phyloP scores from a whole-genome alignment of 2,113 vertebrate genomes.

The Aviceda subcristata region DNA sequence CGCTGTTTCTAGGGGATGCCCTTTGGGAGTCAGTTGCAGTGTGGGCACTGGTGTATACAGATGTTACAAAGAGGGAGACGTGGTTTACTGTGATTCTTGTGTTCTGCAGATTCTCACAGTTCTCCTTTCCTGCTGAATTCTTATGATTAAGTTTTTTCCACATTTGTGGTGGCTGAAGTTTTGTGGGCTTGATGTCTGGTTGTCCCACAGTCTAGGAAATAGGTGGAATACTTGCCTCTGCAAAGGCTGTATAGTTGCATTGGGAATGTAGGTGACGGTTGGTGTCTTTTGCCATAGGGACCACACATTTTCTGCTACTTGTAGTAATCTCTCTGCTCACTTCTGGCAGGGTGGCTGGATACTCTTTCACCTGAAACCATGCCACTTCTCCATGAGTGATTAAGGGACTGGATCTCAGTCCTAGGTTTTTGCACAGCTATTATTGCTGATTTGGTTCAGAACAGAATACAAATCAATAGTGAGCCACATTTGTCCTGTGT shows the following conservation, averaged over 20 bases:
- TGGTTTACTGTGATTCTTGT: not conserved
- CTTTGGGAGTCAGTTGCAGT: not conserved
- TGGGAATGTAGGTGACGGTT: not conserved
- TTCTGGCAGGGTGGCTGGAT: not conserved
- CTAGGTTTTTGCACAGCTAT: not conserved
- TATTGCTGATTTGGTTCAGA: not conserved
- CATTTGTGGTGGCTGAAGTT: not conserved
- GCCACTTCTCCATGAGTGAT: not conserved
- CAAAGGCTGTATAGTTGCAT: not conserved
- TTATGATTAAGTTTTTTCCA: not conserved
- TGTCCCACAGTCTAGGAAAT: not conserved
- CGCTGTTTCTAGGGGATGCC: not conserved
- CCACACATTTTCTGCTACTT: accelerated
- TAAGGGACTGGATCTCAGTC: not conserved
- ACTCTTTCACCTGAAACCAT: not conserved
- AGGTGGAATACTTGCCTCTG: not conserved
- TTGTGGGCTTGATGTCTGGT: not conserved
- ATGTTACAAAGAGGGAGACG: not conserved
- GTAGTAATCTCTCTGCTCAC: not conserved
- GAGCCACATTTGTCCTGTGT: not conserved
- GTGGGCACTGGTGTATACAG: not conserved
- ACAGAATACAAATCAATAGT: not conserved
- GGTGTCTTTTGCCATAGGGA: not conserved
- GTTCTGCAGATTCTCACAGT: not conserved
- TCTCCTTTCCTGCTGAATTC: not conserved